A percentile compares a stretch with the other conserved stretches of the same genome.
Evolutionary conservation across 2,888 invertebrate species (phyloP).

Genomic region (Amiota mariae): DNA sequence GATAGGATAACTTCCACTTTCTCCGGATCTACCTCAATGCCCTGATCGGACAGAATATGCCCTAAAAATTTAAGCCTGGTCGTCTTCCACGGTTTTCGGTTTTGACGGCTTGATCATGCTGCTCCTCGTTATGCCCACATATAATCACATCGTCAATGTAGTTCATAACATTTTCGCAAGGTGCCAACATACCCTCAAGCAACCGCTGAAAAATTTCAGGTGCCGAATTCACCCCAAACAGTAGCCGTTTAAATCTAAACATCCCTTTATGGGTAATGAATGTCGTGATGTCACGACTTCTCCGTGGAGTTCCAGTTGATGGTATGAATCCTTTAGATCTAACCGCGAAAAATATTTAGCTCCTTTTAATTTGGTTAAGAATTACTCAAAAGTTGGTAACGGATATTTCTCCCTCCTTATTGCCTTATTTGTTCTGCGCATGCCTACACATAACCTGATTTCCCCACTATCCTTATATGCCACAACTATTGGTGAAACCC

Average conservation of each 20-base stretch:
- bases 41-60: not conserved
- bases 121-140: not conserved
- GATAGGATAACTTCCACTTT: not conserved
- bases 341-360: constrained; percentile 39
- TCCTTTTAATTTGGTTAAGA: too few relatives aligned
- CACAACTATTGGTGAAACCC: too few relatives aligned
- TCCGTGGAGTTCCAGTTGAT: constrained; percentile 54
- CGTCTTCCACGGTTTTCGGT: not conserved
- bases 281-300: constrained; percentile 45
- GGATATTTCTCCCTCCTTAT: too few relatives aligned
- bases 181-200: not conserved
- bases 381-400: too few relatives aligned
- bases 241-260: constrained; percentile 59
- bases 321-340: constrained; percentile 53
- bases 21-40: not conserved
- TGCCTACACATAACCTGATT: too few relatives aligned
- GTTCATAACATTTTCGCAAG: too few relatives aligned
- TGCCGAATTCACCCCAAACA: constrained; percentile 67
- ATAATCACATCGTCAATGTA: not conserved
- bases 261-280: constrained; percentile 45
- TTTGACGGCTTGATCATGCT: not conserved
- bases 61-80: not conserved
- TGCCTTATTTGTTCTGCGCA: too few relatives aligned
- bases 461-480: too few relatives aligned
- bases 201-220: constrained; percentile 42